phyloP scores from a whole-genome alignment of 2,888 invertebrate genomes.

The Eilema caniola region DNA sequence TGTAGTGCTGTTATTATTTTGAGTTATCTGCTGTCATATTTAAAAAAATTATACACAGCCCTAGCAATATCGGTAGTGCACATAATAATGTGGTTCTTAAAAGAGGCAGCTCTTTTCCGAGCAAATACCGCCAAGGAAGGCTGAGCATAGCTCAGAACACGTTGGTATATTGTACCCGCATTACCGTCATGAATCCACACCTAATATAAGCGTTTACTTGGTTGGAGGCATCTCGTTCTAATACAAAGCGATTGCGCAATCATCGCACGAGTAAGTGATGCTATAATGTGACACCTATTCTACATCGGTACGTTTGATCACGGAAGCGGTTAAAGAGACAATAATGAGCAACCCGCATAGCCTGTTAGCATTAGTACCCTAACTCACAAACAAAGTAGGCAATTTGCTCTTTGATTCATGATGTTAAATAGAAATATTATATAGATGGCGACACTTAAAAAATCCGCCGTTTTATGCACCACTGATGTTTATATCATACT shows the following conservation, averaged over 20 bases:
- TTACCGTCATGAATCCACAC: not conserved
- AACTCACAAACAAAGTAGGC: not conserved
- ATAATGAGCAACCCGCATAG: not conserved
- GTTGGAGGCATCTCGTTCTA: not conserved
- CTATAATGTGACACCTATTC: not conserved
- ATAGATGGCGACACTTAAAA: too few relatives aligned
- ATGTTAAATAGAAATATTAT: too few relatives aligned
- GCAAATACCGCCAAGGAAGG: not conserved
- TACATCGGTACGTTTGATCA: not conserved
- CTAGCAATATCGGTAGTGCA: too few relatives aligned
- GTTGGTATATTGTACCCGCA: not conserved
- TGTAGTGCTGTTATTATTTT: too few relatives aligned
- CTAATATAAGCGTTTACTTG: not conserved
- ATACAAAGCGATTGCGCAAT: constrained; percentile 4
- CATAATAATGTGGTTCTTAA: not conserved
- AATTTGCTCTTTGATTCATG: too few relatives aligned
- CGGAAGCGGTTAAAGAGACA: not conserved
- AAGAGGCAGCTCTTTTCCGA: not conserved
- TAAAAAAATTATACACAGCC: too few relatives aligned
- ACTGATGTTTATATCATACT: too few relatives aligned
- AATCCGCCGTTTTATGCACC: too few relatives aligned
- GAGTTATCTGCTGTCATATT: too few relatives aligned
- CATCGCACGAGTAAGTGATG: not conserved
- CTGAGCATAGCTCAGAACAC: not conserved
- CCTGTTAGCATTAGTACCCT: not conserved